Evolutionary conservation across 2,888 invertebrate species (phyloP), one percentile per base, ranked within the genome.

Genomic region (Microchrysa polita): DNA sequence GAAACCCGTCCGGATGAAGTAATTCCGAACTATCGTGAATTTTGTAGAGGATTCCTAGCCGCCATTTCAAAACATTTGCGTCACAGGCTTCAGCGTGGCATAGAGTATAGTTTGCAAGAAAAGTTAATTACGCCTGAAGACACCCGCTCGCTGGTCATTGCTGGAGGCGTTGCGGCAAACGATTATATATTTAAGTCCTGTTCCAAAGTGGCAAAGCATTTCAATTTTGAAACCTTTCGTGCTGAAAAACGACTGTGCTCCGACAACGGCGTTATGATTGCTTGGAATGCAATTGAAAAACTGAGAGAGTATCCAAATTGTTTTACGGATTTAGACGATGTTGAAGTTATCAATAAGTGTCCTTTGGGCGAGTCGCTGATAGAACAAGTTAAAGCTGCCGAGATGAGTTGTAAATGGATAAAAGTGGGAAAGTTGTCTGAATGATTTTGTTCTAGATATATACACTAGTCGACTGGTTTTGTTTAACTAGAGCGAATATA

Each of bases 241-340:
- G 97, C 98, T 14, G 93, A 95, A 2, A 90, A 92, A 22, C 88
- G 89, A 80, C 88, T 96, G 10, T 99, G 99, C 82, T 97, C 96
- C 0, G 99, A 99, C 83, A 99, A 99, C 88, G 99, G 98, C 7
- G 89, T 97, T 42, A 99, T 99, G 99, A 95, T 99, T 79, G 98
- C 98, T 18, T 98, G 98, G 97, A 97, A 97, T 87, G 98, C 96
- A 9, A 87, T 96, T 69, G 97, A 98, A 85, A 92, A 90, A 60
- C 73, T 83, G 34, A 57, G 2, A 73, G 10, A 83, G 18, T 20
- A 48, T n/a, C 16, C 57, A n/a, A 27, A 52, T 18, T 77, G 67
- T 59, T 60, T 73, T 63, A 59, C 73, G 59, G 67, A 61, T 73
- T 79, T 92, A 63, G 88, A 91, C 75, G 78, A 87, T 18, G 84